A percentile compares a stretch with the other conserved stretches of the same genome.
Conservation (phyloP, 1,140 invertebrate genomes). For the Nebria ingens region DNA sequence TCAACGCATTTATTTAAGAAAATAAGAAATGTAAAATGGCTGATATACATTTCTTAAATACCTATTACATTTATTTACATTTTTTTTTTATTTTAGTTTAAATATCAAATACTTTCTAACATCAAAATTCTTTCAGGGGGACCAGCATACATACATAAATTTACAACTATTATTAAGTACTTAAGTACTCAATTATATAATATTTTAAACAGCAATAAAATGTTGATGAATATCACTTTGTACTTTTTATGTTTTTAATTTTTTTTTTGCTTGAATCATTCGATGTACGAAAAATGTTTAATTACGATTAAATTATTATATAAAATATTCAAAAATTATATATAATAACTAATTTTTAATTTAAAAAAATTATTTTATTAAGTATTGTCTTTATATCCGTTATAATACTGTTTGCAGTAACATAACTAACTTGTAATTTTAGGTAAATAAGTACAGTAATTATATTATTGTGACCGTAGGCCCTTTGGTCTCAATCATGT, state of each 20-base stretch:
- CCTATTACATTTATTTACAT: too few species aligned
- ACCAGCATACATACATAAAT: not conserved
- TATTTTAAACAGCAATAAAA: not conserved
- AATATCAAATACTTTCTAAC: too few species aligned
- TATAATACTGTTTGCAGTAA: too few species aligned
- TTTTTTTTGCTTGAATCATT: not conserved
- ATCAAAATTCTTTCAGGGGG: not conserved
- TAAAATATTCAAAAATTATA: too few species aligned
- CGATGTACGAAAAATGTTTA: slow-evolving; percentile 2
- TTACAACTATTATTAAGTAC: not conserved
- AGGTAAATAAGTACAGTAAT: too few species aligned
- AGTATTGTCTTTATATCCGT: too few species aligned
- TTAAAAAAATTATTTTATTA: too few species aligned
- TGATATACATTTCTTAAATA: slow-evolving; percentile 9
- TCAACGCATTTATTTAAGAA: slow-evolving; percentile 1
- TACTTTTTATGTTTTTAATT: not conserved
- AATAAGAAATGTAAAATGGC: slow-evolving; percentile 9
- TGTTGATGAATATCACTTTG: slow-evolving; percentile 3
- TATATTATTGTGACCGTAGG: too few species aligned
- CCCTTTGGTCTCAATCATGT: too few species aligned
- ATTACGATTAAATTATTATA: slow-evolving; percentile 1
- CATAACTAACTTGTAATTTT: too few species aligned
- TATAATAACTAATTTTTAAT: too few species aligned
- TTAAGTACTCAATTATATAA: not conserved
- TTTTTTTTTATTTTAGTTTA: not conserved